Base-by-base conservation (phyloP, 2,888 invertebrate genomes). In the Drosophila mettleri region DNA sequence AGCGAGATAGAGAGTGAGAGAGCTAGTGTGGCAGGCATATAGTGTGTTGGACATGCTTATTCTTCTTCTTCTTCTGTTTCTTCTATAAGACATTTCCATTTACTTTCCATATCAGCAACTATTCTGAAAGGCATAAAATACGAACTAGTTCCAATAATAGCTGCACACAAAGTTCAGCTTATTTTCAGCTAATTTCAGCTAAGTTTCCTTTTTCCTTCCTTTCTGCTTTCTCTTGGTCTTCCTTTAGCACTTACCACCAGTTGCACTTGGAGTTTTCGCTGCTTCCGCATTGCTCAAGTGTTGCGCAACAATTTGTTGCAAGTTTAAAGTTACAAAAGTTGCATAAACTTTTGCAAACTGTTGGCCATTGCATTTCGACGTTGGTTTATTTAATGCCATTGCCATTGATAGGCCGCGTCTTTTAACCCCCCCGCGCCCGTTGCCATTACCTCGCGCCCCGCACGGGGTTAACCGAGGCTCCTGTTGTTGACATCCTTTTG, bases 401-500 rank as follows among this genome's bases (percentile, higher is more conserved):
- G 64, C 57, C 58, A 69, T 64, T 69, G 74, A 69, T 75, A 59
- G 78, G 60, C 38, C 18, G 29, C 29, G n/a, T 38, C 49, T 9
- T 24, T 20, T 27, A 22, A n/a, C 18, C 31, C 31, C 18, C 12
- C 6, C 2, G 20, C 12, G 1, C 4, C 18, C 16, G 2, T 1
- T 20, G 1, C 29, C 14, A n/a, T n/a, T 41, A 7, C 2, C 6
- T 3, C 1, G 18, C 16, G 2, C 14, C 8, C 0, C n/a, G 45
- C 16, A 10, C 39, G 59, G 57, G 68, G 41, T 68, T 80, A 69
- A 72, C 76, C 73, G 53, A 41, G 33, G 54, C 65, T 57, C 49
- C 43, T 61, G 69, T 62, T 66, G 68, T 71, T 77, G 80, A 77
- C 84, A 77, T 74, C 86, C 76, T 86, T 83, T 83, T 80, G 80